Evolutionary conservation across 2,888 invertebrate genomes (phyloP).

Genomic region (Bembecia ichneumoniformis): DNA sequence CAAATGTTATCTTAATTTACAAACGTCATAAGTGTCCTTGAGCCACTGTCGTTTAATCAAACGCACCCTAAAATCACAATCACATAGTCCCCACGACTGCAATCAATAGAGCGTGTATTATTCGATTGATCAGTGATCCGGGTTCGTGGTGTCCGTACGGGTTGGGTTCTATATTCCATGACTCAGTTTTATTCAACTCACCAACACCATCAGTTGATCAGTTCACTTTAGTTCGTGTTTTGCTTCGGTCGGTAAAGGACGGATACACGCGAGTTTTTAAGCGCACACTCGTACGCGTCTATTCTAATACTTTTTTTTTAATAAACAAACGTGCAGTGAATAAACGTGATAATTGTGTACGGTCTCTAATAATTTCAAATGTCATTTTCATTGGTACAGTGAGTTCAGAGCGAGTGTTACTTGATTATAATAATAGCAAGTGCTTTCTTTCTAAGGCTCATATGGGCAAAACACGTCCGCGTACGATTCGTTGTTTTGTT

Average conservation of each 20-base stretch:
- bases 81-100: conserved; percentile 17
- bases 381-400: conserved; percentile 27
- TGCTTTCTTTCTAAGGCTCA: conserved; percentile 40
- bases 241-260: conserved; percentile 5
- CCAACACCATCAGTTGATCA: conserved; percentile 24
- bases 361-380: conserved; percentile 19
- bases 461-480: conserved; percentile 59
- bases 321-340: conserved; percentile 23
- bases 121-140: conserved; percentile 50
- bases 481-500: conserved; percentile 65
- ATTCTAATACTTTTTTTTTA: conserved; percentile 28
- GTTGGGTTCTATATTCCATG: conserved; percentile 34
- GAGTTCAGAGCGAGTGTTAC: conserved; percentile 36
- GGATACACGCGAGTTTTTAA: conserved; percentile 41
- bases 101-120: conserved; percentile 47
- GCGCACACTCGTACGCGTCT: conserved; percentile 35
- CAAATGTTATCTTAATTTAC: too few species aligned
- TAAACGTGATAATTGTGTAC: conserved; percentile 42
- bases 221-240: conserved; percentile 10
- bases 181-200: conserved; percentile 49
- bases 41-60: not conserved
- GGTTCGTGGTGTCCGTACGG: conserved; percentile 49
- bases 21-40: too few species aligned
- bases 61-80: not conserved
- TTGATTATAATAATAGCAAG: conserved; percentile 26